phyloP scores from a whole-genome alignment of 2,797 vertebrate species.

The Gallirallus australis region DNA sequence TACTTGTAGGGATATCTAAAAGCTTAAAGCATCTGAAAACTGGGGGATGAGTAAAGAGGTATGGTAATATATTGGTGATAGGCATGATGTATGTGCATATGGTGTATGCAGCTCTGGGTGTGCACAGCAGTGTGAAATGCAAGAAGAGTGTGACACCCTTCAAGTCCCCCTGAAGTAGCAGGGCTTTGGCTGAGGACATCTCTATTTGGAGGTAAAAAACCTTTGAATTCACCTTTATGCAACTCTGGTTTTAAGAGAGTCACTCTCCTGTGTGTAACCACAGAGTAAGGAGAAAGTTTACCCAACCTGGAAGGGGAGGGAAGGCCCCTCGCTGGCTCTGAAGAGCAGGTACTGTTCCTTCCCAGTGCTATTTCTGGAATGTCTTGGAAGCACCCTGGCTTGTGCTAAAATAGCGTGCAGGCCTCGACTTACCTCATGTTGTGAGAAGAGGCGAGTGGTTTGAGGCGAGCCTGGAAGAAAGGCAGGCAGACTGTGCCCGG shows the following conservation, averaged over 20 bases:
- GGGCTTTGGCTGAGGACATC: background rate
- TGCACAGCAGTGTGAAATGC: background rate
- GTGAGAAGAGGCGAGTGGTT: background rate
- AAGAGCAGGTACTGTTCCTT: background rate
- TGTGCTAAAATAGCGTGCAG: background rate
- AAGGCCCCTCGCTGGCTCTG: background rate
- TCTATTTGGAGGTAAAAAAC: background rate
- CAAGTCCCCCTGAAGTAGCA: rapidly evolving
- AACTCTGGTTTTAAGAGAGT: background rate
- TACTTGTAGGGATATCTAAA: background rate
- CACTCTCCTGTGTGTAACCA: background rate
- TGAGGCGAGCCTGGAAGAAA: background rate
- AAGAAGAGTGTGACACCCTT: background rate
- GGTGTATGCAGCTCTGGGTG: background rate
- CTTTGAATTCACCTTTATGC: constrained; percentile 1
- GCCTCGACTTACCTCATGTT: background rate
- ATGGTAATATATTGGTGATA: background rate
- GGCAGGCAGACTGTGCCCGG: background rate
- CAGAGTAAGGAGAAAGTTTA: background rate
- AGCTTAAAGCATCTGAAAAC: background rate
- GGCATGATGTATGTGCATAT: too few relatives aligned
- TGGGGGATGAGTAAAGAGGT: background rate
- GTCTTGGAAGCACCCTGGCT: background rate
- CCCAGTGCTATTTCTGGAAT: background rate
- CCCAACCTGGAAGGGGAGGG: background rate